Percentiles rank a stretch among this genome's conserved stretches.
Evolutionary conservation across 2,888 invertebrate genomes (phyloP).

Genomic region (Meta bourneti): DNA sequence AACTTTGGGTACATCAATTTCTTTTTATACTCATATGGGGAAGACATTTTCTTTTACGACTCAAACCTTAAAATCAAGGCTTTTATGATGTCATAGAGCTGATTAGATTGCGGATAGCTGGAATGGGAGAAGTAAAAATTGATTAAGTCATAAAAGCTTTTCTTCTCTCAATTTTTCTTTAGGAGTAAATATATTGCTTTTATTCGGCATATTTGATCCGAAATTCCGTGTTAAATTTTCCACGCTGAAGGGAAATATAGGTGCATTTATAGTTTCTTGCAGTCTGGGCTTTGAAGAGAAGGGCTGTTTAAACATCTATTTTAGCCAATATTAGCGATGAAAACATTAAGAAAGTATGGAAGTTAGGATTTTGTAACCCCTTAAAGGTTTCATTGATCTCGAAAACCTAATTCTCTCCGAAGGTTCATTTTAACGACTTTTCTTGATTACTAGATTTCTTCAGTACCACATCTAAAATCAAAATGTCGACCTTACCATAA

Average conservation of each 20-base stretch:
- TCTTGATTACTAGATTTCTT: background rate
- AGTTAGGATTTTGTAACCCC: background rate
- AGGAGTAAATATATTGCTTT: constrained; percentile 9
- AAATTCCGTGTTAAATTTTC: constrained; percentile 1
- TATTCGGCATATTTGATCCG: constrained; percentile 2
- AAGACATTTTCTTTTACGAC: constrained; percentile 11
- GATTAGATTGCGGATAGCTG: background rate
- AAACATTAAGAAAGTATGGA: background rate
- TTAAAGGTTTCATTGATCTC: background rate
- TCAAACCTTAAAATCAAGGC: constrained; percentile 14
- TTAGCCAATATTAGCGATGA: background rate
- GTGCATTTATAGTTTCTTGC: background rate
- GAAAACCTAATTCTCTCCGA: background rate
- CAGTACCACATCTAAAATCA: background rate
- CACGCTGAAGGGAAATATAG: background rate
- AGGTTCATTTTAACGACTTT: background rate
- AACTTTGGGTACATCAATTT: background rate
- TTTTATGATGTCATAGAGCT: constrained; percentile 14
- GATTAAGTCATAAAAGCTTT: constrained; percentile 36
- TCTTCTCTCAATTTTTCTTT: constrained; percentile 9
- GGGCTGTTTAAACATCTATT: background rate
- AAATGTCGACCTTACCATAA: background rate
- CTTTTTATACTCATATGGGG: constrained; percentile 30
- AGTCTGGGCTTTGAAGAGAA: background rate
- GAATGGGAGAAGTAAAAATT: constrained; percentile 27